Evolutionary conservation across 2,113 vertebrate species (phyloP).

Genomic region (Xenotilapia leptura): DNA sequence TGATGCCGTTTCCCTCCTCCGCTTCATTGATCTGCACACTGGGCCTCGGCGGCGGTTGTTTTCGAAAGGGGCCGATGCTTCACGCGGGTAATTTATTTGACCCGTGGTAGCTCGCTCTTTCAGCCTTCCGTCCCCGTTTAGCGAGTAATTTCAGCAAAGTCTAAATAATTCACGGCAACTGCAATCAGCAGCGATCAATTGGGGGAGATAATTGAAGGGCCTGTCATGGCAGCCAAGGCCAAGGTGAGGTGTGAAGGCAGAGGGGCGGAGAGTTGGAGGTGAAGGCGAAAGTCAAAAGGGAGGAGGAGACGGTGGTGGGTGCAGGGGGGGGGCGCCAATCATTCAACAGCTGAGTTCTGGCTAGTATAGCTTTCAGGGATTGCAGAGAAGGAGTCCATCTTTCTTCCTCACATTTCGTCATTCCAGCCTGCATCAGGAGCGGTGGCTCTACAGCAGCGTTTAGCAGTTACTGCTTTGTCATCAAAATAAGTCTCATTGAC

Average conservation of each 20-base stretch:
- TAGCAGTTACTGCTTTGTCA: constrained; percentile 60
- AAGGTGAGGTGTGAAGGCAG: constrained; percentile 31
- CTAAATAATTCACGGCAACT: constrained; percentile 70
- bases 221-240: constrained; percentile 55
- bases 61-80: background rate
- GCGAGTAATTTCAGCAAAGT: constrained; percentile 50
- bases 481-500: constrained; percentile 61
- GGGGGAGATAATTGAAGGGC: constrained; percentile 61
- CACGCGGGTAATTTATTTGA: constrained; percentile 46
- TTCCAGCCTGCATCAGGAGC: constrained; percentile 21
- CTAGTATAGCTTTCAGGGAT: constrained; percentile 9
- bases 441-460: constrained; percentile 46
- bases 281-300: background rate
- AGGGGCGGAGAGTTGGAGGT: constrained; percentile 37
- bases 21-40: constrained; percentile 35
- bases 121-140: background rate
- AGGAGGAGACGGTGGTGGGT: background rate
- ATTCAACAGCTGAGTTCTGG: constrained; percentile 55
- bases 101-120: constrained; percentile 13
- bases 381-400: constrained; percentile 29
- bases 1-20: background rate
- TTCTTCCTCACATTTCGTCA: constrained; percentile 34
- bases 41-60: constrained; percentile 32
- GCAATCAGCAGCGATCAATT: constrained; percentile 67
- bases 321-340: background rate